phyloP scores from a whole-genome alignment of 2,888 invertebrate genomes.

The Craniophora ligustri region DNA sequence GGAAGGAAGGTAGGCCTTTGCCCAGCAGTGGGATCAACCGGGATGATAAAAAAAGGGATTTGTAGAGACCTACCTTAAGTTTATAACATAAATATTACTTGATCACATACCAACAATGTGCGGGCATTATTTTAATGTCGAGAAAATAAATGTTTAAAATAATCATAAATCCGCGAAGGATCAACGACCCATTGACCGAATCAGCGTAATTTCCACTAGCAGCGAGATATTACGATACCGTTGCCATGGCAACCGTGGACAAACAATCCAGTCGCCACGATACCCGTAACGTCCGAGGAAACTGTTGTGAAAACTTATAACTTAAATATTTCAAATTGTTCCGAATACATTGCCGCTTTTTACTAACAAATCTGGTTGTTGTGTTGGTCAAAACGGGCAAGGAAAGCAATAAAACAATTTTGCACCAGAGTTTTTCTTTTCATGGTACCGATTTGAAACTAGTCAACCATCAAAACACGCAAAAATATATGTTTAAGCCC shows the following conservation, averaged over 20 bases:
- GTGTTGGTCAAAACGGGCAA: not conserved
- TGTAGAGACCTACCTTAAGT: not conserved
- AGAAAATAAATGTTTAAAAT: conserved; percentile 37
- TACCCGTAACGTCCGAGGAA: conserved; percentile 13
- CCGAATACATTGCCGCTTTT: conserved; percentile 17
- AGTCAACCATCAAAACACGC: conserved; percentile 30
- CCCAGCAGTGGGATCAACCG: too few relatives aligned
- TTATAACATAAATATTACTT: conserved; percentile 17
- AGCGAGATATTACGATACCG: conserved; percentile 79
- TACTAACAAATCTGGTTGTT: fast-evolving
- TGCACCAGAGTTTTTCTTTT: conserved; percentile 6
- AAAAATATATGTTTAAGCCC: conserved; percentile 40
- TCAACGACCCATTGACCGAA: conserved; percentile 79
- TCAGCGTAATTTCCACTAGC: conserved; percentile 67
- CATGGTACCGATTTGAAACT: conserved; percentile 16
- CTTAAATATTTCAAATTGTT: not conserved
- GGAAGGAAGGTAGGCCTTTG: too few relatives aligned
- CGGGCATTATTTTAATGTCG: conserved; percentile 20
- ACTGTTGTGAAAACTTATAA: not conserved
- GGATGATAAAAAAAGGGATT: not conserved
- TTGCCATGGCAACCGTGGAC: conserved; percentile 73
- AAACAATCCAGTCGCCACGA: conserved; percentile 61
- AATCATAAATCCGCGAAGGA: conserved; percentile 63
- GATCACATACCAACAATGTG: conserved; percentile 29
- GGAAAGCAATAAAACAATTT: not conserved